Conservation (phyloP, 2,113 vertebrate species). For the Pangasianodon gigas region DNA sequence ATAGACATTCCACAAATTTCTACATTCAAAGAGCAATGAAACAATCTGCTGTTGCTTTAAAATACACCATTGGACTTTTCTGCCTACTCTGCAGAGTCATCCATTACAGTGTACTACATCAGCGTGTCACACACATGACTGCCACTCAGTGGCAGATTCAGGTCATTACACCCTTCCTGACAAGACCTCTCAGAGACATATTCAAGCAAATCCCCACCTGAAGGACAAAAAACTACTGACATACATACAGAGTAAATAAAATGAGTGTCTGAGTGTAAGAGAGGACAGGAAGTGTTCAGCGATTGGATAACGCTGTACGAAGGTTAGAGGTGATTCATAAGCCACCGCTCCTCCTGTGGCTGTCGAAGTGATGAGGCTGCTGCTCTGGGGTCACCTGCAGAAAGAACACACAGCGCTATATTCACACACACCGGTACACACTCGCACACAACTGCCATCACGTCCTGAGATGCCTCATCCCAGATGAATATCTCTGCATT, state of each 20-base stretch:
- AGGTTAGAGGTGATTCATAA: conserved; percentile 72
- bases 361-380: conserved; percentile 86
- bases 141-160: conserved; percentile 58
- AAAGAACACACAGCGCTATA: conserved; percentile 49
- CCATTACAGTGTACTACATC: background rate
- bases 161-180: conserved; percentile 43
- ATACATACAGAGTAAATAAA: background rate
- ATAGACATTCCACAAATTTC: background rate
- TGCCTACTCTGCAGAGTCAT: background rate
- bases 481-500: background rate
- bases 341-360: conserved; percentile 90
- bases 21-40: background rate
- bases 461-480: background rate
- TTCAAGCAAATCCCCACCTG: background rate
- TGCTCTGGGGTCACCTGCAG: conserved; percentile 79
- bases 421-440: conserved; percentile 23
- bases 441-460: background rate
- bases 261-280: background rate
- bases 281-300: background rate
- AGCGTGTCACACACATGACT: conserved; percentile 2
- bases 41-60: background rate
- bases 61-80: background rate
- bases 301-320: conserved; percentile 6
- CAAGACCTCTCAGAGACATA: background rate
- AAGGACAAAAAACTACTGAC: background rate